Percentiles rank a stretch among this genome's conserved stretches.
phyloP scores from a whole-genome alignment of 2,113 vertebrate species.

The Neopipo cinnamomea region DNA sequence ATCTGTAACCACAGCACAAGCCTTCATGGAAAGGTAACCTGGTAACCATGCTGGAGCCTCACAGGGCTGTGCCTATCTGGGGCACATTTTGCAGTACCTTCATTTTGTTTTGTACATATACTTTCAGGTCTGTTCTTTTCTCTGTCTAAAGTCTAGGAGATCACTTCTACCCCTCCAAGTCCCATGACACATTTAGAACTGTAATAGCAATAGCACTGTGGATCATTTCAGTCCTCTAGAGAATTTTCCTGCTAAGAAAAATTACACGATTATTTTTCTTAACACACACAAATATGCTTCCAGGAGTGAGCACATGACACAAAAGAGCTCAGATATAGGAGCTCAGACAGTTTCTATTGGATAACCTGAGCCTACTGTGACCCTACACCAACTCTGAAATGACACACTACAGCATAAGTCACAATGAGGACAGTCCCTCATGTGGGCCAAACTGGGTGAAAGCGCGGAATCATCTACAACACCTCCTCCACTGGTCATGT shows the following conservation, averaged over 20 bases:
- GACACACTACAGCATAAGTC: neutral
- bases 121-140: neutral
- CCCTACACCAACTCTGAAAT: neutral
- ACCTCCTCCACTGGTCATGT: neutral
- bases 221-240: neutral
- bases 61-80: neutral
- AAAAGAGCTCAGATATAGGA: neutral
- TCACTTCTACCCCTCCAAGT: neutral
- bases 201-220: neutral
- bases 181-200: neutral
- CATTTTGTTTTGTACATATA: neutral
- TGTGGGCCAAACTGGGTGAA: neutral
- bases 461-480: neutral
- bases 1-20: neutral
- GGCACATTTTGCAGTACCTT: neutral
- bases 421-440: neutral
- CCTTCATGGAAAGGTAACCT: neutral
- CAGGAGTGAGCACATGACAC: neutral
- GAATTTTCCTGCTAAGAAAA: neutral
- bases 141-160: neutral
- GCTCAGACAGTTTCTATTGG: neutral
- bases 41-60: neutral
- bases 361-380: neutral
- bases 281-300: neutral
- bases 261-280: neutral